Base-by-base conservation (phyloP, 2,888 invertebrate species). In the Tricholauxania praeusta region DNA sequence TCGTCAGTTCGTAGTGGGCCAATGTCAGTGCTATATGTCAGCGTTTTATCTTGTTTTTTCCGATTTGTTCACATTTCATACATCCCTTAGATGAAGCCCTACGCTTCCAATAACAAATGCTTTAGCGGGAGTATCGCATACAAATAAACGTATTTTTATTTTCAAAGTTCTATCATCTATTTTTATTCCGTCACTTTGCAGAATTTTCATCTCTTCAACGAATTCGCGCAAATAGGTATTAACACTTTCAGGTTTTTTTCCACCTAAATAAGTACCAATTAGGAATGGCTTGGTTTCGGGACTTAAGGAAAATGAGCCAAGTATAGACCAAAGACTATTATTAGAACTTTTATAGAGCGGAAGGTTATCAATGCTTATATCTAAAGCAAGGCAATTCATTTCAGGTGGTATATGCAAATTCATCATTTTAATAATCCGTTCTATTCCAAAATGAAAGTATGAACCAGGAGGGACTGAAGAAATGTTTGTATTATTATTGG, bases 311-410 rank as follows among this genome's bases (percentile, higher is more conserved):
- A 51, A 10, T 57, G 49, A 69, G 7, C 28, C 72, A 47, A 72
- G 22, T 28, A 68, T 59, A 4, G 60, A 60, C 72, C 62, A 72
- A 39, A 72, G 67, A 12, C 28, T 53, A 51, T 69, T 3, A 2
- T 12, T 15, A 15, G 62, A 62, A 39, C 68, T 60, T 32, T 69
- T 73, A 63, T 17, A 72, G 12, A 72, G 52, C 3, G 67, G 72
- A 14, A 72, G 48, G 5, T 66, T 59, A 48, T 73, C 69, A n/a
- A 72, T 19, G 3, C 72, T 67, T 51, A 72, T 68, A 67, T 72
- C 68, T 55, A 73, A 47, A 48, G 63, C 17, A 15, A 70, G 32
- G 55, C 66, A 68, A 12, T 52, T 51, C 5, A 53, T 12, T 51
- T 73, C 53, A 53, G 53, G 53, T 53, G 53, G n/a, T 53, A 53